phyloP scores from a whole-genome alignment of 1,140 invertebrate species.

The Nylanderia fulva region DNA sequence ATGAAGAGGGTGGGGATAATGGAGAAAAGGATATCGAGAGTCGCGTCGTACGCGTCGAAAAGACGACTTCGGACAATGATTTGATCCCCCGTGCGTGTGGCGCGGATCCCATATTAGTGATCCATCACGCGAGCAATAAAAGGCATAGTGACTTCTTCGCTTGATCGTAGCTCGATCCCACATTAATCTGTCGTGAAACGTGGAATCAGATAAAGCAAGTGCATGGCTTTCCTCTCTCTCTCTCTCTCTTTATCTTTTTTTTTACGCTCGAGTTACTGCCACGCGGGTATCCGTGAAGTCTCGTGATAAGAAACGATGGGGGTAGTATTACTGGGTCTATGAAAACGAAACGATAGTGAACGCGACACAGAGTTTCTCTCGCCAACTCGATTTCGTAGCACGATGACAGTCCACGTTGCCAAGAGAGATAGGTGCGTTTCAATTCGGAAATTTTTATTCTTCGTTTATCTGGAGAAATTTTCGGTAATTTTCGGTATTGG shows the following conservation, averaged over 20 bases:
- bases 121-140: conserved; percentile 78
- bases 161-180: conserved; percentile 73
- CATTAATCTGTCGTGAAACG: conserved; percentile 79
- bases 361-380: conserved; percentile 28
- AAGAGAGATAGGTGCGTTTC: conserved; percentile 12
- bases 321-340: conserved; percentile 43
- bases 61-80: conserved; percentile 70
- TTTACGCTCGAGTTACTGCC: conserved; percentile 40
- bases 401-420: background rate
- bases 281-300: conserved; percentile 35
- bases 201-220: conserved; percentile 78
- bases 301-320: conserved; percentile 49
- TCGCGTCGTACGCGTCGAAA: conserved; percentile 58
- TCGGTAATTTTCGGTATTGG: background rate
- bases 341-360: conserved; percentile 47
- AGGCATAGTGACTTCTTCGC: conserved; percentile 64
- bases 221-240: background rate
- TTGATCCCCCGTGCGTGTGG: conserved; percentile 5
- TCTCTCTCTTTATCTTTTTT: background rate
- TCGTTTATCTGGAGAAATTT: background rate
- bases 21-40: conserved; percentile 52
- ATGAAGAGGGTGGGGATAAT: background rate
- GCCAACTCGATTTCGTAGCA: background rate
- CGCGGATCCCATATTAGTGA: conserved; percentile 81
- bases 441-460: background rate